Conservation (phyloP, 2,888 invertebrate genomes). For the Tinea pellionella region DNA sequence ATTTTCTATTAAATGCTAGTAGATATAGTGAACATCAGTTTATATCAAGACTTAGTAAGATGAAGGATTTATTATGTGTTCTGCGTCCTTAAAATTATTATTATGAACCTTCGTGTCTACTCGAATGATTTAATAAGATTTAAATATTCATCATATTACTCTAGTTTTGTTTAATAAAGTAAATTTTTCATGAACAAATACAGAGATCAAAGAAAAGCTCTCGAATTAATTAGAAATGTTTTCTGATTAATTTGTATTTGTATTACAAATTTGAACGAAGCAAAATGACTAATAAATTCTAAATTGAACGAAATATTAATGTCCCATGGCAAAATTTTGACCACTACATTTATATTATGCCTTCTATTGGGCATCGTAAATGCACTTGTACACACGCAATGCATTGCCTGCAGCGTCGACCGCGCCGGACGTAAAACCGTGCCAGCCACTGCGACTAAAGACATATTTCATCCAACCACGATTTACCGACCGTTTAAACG, state of each 20-base stretch:
- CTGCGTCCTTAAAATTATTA: neutral
- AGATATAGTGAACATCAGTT: neutral
- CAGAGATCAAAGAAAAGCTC: too few relatives aligned
- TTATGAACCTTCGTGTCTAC: neutral
- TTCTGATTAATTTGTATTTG: too few relatives aligned
- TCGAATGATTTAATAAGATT: neutral
- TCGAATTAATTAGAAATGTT: too few relatives aligned
- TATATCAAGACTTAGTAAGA: neutral
- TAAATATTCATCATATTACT: neutral
- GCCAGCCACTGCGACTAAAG: constrained; percentile 12
- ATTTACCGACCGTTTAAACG: constrained; percentile 12
- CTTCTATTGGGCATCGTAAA: constrained; percentile 6
- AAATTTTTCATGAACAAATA: too few relatives aligned
- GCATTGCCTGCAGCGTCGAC: constrained; percentile 3
- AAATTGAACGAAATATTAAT: neutral
- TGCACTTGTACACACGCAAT: neutral
- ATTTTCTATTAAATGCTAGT: neutral
- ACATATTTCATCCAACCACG: constrained; percentile 11
- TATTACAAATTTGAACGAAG: too few relatives aligned
- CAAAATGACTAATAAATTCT: neutral
- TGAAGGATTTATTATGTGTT: neutral
- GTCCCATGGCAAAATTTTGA: neutral
- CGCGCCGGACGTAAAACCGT: neutral
- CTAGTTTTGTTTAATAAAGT: too few relatives aligned
- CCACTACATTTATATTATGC: constrained; percentile 1